phyloP scores from a whole-genome alignment of 1,140 invertebrate species.

The Drosophila neocordata region DNA sequence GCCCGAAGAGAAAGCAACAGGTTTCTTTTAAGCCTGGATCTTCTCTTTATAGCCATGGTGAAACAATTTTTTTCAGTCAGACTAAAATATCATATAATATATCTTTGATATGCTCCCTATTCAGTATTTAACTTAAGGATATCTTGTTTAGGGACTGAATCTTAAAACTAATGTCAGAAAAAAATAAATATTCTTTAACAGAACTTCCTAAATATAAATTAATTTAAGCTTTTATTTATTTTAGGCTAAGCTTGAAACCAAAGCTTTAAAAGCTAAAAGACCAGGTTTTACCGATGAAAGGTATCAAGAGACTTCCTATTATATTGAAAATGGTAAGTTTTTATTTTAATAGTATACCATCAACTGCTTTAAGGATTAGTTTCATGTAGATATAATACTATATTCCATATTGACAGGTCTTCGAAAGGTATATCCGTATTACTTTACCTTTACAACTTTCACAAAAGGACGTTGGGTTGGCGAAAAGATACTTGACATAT shows the following conservation, averaged over 20 bases:
- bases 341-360: too few species aligned
- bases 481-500: slow-evolving; percentile 96
- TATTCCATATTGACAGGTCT: slow-evolving; percentile 87
- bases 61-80: too few species aligned
- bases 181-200: too few species aligned
- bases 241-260: slow-evolving; percentile 96
- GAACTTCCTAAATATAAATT: too few species aligned
- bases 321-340: slow-evolving; percentile 96
- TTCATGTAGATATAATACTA: slow-evolving; percentile 15
- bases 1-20: too few species aligned
- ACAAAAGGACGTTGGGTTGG: slow-evolving; percentile 99
- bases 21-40: too few species aligned
- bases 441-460: slow-evolving; percentile 98
- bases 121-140: too few species aligned
- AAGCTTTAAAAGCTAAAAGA: slow-evolving; percentile 95
- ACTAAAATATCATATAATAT: too few species aligned
- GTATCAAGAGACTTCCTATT: slow-evolving; percentile 90
- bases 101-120: too few species aligned
- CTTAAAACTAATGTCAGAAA: too few species aligned
- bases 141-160: too few species aligned
- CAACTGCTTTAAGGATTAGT: not conserved
- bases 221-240: not conserved
- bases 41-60: too few species aligned
- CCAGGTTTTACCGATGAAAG: slow-evolving; percentile 96
- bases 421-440: slow-evolving; percentile 99